These are phyloP conservation scores for Thunnus albacares DNA, from an alignment of 2,797 vertebrate genomes.

Conservation along the genomic window DNA sequence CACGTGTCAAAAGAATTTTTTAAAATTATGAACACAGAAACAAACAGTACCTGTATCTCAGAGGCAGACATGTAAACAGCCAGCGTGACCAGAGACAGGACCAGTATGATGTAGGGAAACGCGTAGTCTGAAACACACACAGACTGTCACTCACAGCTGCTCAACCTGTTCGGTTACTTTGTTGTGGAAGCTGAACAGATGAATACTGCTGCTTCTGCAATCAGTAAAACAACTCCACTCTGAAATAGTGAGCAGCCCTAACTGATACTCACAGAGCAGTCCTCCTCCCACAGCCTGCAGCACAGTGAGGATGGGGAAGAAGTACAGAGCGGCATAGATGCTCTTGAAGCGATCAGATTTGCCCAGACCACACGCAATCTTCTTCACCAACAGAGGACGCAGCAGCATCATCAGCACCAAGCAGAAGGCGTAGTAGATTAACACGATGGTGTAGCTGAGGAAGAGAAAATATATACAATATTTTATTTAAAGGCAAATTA, in stretches of 20 bases:
- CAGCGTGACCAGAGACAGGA: slow-evolving; percentile 94
- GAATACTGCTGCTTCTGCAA: no score
- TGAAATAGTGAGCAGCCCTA: background rate
- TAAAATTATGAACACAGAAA: background rate
- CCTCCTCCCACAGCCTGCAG: slow-evolving; percentile 97
- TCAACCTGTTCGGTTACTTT: background rate
- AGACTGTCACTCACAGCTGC: background rate
- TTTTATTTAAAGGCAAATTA: no score
- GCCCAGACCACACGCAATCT: slow-evolving; percentile 95
- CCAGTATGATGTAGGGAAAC: slow-evolving; percentile 97
- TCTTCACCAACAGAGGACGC: slow-evolving; percentile 97
- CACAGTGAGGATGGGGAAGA: slow-evolving; percentile 96
- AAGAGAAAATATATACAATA: background rate
- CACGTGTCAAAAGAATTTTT: no score
- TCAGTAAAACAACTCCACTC: background rate
- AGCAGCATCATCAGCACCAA: slow-evolving; percentile 97
- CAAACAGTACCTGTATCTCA: slow-evolving; percentile 92
- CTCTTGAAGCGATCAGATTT: slow-evolving; percentile 97
- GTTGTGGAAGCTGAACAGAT: background rate
- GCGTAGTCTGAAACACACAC: slow-evolving; percentile 91
- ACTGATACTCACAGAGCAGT: slow-evolving; percentile 92
- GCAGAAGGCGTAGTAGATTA: slow-evolving; percentile 98
- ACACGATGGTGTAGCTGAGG: slow-evolving; percentile 95
- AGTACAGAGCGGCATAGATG: slow-evolving; percentile 97
- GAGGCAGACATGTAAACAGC: slow-evolving; percentile 99